Conservation (phyloP, 2,797 vertebrate genomes). For the Epinephelus malabaricus region DNA sequence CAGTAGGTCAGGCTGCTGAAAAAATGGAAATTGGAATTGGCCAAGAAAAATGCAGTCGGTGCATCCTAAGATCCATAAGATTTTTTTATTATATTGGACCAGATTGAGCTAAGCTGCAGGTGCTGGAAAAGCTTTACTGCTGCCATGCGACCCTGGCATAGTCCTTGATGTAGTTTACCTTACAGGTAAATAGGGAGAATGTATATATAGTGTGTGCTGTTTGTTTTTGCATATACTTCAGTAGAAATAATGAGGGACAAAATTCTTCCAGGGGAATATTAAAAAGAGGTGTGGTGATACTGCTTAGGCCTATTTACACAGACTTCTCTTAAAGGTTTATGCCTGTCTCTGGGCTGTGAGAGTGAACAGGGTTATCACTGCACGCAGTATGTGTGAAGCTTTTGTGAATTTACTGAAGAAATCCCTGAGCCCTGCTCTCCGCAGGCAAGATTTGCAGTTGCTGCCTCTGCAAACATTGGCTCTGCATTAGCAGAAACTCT, state of each 20-base stretch:
- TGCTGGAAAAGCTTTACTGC: background rate
- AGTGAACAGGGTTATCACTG: slow-evolving; percentile 45
- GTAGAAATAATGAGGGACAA: background rate
- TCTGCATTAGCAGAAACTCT: slow-evolving; percentile 52
- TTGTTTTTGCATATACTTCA: background rate
- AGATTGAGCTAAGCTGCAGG: background rate
- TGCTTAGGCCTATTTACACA: slow-evolving; percentile 9
- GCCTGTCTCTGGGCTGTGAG: slow-evolving; percentile 33
- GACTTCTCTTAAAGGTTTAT: slow-evolving; percentile 7
- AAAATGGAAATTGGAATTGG: no score
- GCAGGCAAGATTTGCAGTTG: slow-evolving; percentile 52
- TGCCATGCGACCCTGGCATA: background rate
- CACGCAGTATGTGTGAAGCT: slow-evolving; percentile 32
- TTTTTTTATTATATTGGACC: background rate
- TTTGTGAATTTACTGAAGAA: slow-evolving; percentile 63
- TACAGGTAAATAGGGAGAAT: background rate
- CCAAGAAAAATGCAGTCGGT: no score
- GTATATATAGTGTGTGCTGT: background rate
- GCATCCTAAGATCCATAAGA: no score
- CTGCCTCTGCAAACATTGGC: slow-evolving; percentile 67
- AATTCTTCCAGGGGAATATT: background rate
- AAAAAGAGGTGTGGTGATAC: background rate
- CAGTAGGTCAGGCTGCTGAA: no score
- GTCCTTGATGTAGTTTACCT: background rate
- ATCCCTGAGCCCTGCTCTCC: slow-evolving; percentile 48